Evolutionary conservation across 2,113 vertebrate species (phyloP).

Genomic region (Genyomyrus donnyi): DNA sequence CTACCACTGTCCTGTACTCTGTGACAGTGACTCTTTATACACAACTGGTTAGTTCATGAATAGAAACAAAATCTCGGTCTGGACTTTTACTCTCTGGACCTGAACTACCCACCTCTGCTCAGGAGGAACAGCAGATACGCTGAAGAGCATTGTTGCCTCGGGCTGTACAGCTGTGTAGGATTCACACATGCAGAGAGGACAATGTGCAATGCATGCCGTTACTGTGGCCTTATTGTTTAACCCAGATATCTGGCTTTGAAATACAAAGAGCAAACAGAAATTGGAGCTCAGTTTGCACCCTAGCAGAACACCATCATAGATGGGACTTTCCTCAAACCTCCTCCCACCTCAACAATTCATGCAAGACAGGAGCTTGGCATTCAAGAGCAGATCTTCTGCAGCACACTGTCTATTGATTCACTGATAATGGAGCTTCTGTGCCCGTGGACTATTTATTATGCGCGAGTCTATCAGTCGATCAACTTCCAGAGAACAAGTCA

Average conservation of each 20-base stretch:
- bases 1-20: background rate
- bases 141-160: background rate
- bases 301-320: background rate
- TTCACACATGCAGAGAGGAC: background rate
- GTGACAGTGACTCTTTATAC: background rate
- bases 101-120: background rate
- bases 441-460: constrained; percentile 71
- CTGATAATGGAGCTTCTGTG: constrained; percentile 73
- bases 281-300: too few species aligned
- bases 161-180: background rate
- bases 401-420: constrained; percentile 59
- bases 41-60: background rate
- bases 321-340: background rate
- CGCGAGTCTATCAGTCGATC: constrained; percentile 66
- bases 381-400: constrained; percentile 51
- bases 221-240: background rate
- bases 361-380: constrained; percentile 22
- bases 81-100: background rate
- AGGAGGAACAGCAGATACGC: background rate
- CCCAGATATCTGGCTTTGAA: background rate
- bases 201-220: background rate
- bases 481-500: constrained; percentile 61
- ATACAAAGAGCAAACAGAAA: background rate
- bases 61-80: background rate
- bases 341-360: background rate